A percentile compares a stretch with the other conserved stretches of the same genome.
Evolutionary conservation across 2,113 vertebrate species (phyloP).

Genomic region (Ciconia stormi): DNA sequence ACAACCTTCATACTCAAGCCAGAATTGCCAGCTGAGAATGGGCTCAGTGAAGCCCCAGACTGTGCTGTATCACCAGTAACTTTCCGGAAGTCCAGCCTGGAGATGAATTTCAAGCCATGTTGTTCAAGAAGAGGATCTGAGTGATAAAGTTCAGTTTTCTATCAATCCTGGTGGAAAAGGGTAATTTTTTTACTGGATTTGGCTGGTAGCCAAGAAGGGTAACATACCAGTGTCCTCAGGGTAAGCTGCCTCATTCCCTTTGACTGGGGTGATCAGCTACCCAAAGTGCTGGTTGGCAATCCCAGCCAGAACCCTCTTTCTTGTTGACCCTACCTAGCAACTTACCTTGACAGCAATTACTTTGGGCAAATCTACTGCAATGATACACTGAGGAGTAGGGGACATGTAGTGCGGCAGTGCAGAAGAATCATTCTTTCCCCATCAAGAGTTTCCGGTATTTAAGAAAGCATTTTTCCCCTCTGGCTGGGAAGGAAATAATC

Average conservation of each 20-base stretch:
- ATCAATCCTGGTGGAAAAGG: not conserved
- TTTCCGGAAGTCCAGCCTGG: not conserved
- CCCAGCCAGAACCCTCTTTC: not conserved
- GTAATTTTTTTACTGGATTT: not conserved
- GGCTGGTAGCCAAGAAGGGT: not conserved
- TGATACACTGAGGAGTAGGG: not conserved
- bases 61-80: not conserved
- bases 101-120: not conserved
- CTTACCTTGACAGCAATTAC: not conserved
- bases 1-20: not conserved
- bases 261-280: not conserved
- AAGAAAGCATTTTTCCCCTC: not conserved
- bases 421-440: not conserved
- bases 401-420: fast-evolving
- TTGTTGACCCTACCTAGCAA: not conserved
- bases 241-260: not conserved
- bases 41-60: not conserved
- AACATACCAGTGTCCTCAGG: too few species aligned
- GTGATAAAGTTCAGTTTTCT: not conserved
- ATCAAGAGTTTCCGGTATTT: not conserved
- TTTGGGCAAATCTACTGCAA: not conserved
- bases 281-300: not conserved
- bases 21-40: not conserved
- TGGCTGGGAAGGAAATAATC: not conserved
- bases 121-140: not conserved